Conservation (phyloP, 1,140 invertebrate species). For the Brachionus rubens region DNA sequence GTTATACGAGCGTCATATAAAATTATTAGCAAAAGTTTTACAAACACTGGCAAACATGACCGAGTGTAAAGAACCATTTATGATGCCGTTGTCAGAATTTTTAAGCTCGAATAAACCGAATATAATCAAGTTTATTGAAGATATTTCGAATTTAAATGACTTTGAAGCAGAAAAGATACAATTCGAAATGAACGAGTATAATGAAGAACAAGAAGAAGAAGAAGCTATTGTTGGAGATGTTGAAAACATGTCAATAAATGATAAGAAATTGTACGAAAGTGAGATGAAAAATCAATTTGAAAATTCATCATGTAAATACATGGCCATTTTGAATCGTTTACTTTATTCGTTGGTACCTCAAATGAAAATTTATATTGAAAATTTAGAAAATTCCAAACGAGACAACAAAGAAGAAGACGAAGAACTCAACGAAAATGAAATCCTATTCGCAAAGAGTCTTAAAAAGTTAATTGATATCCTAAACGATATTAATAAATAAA, state of each 20-base stretch:
- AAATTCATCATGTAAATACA: constrained; percentile 37
- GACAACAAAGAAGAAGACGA: neutral
- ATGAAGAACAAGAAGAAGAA: no score
- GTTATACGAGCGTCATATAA: constrained; percentile 22
- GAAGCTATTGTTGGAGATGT: neutral
- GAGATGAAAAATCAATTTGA: constrained; percentile 19
- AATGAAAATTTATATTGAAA: constrained; percentile 12
- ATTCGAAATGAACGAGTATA: neutral
- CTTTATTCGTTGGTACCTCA: constrained; percentile 28
- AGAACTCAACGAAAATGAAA: neutral
- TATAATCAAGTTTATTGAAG: constrained; percentile 43
- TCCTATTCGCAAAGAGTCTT: neutral
- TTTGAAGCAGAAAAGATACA: neutral
- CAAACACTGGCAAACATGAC: constrained; percentile 45
- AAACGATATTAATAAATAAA: constrained; percentile 37
- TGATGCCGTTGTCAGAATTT: constrained; percentile 32
- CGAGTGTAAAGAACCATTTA: constrained; percentile 44
- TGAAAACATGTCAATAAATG: neutral
- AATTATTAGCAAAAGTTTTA: constrained; percentile 33
- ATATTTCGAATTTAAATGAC: neutral
- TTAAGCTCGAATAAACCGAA: constrained; percentile 35
- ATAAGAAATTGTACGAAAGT: neutral
- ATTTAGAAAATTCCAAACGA: neutral
- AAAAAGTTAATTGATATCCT: neutral
- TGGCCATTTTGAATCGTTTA: constrained; percentile 29